Evolutionary conservation across 1,140 invertebrate species (phyloP), one percentile per base, ranked within the genome.

Genomic region (Ooceraea biroi): DNA sequence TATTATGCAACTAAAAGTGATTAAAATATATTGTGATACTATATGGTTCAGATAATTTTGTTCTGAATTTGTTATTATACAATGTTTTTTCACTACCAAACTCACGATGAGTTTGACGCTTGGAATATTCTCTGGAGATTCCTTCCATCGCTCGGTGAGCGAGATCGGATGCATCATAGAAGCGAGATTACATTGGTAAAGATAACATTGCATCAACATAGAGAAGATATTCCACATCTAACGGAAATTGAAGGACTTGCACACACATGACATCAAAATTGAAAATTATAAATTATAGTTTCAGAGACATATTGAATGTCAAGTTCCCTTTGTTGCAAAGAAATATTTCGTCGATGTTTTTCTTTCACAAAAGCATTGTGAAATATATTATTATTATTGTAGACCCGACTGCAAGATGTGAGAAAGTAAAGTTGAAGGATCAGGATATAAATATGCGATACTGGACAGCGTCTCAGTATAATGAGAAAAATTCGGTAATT

Each of bases 21-120:
- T 72, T 72, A 72, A 48, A 10, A 76, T 22, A 27, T 22, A 14
- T 30, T 50, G 44, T 36, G 36, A 50, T 17, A 36, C 1, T 7
- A 3, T n/a, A 36, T 65, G 50, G n/a, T n/a, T 65, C 5, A 12
- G n/a, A 76, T 63, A 17, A 12, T 2, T 3, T 44, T 65, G 44
- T 30, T 50, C 65, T 65, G 17, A 76, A 50, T 76, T 76, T 76
- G 58, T 76, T n/a, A n/a, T n/a, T n/a, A n/a, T 76, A 22, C 58
- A 65, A 4, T 36, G 14, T 41, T 66, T 63, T 77, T 65, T 41
- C 44, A 22, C n/a, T 12, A 55, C 41, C 50, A 17, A 57, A 57
- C 50, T 76, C n/a, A 7, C 60, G 19, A 66, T 17, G 44, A 46
- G 60, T 50, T 76, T 65, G n/a, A n/a, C 27, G 44, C 11, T 65